Base-by-base conservation (phyloP, 92 coral and sea anemone species). In the Actinernus sp. region DNA sequence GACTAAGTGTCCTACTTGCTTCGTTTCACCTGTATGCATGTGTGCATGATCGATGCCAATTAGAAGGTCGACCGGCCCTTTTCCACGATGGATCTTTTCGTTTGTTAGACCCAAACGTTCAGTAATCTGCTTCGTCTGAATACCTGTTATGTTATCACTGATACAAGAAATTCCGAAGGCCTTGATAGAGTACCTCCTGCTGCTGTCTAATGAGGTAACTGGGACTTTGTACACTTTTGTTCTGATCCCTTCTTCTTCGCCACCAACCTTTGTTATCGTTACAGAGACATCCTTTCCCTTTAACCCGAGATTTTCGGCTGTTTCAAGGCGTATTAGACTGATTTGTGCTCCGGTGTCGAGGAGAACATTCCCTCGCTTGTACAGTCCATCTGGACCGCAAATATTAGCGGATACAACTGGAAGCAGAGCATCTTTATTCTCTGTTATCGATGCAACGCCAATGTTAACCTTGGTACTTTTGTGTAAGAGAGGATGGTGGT, bases 31-130 rank as follows among this genome's bases (percentile, higher is more conserved):
- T 28, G 85, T 66, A 58, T 88, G 96, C 51, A 78, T 12, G 55
- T 61, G 55, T 2, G 96, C 80, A 20, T 89, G 88, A 38, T 89
- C 84, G 24, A 83, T 78, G 13, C 88, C 91, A 33, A 84, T 58
- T 17, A 89, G 73, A 4, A 89, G 24, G 57, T 84, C 90, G 31
- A 83, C 54, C 22, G 67, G 56, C 3, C 93, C 93, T 21, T 17
- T 50, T 50, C 78, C 71, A 43, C 86, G 21, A 9, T 61, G 54
- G 10, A 82, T 12, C 29, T 73, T 46, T 17, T 53, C 78, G 16
- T 39, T 57, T n/a, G n/a, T n/a, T n/a, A n/a, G n/a, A n/a, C n/a
- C n/a, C n/a, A n/a, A n/a, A n/a, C n/a, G n/a, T n/a, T n/a, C n/a
- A n/a, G 61, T 43, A 10, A 88, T 41, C 25, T 30, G n/a, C n/a